phyloP scores from a whole-genome alignment of 2,888 invertebrate genomes.

The Lagria hirta region DNA sequence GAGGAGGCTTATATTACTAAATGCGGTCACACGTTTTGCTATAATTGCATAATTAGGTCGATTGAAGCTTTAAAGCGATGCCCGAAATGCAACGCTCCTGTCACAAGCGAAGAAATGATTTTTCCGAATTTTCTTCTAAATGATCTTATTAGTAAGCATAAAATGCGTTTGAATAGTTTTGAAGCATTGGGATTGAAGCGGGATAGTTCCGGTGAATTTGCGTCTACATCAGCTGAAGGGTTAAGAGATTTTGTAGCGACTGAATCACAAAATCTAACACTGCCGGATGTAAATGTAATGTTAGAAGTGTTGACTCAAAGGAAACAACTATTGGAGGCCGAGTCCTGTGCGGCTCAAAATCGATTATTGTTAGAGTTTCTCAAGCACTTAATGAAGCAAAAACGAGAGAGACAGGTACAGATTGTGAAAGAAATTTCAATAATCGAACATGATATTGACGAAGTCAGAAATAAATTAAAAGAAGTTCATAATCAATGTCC shows the following conservation, averaged over 20 bases:
- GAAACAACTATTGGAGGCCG: slow-evolving; percentile 78
- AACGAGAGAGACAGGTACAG: slow-evolving; percentile 68
- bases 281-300: slow-evolving; percentile 81
- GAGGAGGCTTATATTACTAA: slow-evolving; percentile 88
- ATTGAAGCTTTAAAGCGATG: slow-evolving; percentile 70
- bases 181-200: slow-evolving; percentile 52
- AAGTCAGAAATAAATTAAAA: slow-evolving; percentile 67
- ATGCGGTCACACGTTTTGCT: slow-evolving; percentile 92
- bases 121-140: slow-evolving; percentile 87
- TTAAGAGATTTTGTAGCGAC: slow-evolving; percentile 66
- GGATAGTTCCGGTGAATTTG: slow-evolving; percentile 52
- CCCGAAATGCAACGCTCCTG: slow-evolving; percentile 77
- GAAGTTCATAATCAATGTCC: slow-evolving; percentile 63
- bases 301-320: slow-evolving; percentile 76
- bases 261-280: slow-evolving; percentile 70
- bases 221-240: slow-evolving; percentile 55
- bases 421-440: slow-evolving; percentile 72
- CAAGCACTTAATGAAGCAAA: slow-evolving; percentile 71
- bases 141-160: slow-evolving; percentile 75
- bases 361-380: slow-evolving; percentile 83
- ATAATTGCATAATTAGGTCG: slow-evolving; percentile 72
- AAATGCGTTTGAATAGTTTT: slow-evolving; percentile 57
- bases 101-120: slow-evolving; percentile 70
- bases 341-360: slow-evolving; percentile 77
- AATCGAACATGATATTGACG: slow-evolving; percentile 71